These are phyloP conservation scores for Chelonia mydas DNA, from an alignment of 2,797 vertebrate genomes.

Conservation along the genomic window DNA sequence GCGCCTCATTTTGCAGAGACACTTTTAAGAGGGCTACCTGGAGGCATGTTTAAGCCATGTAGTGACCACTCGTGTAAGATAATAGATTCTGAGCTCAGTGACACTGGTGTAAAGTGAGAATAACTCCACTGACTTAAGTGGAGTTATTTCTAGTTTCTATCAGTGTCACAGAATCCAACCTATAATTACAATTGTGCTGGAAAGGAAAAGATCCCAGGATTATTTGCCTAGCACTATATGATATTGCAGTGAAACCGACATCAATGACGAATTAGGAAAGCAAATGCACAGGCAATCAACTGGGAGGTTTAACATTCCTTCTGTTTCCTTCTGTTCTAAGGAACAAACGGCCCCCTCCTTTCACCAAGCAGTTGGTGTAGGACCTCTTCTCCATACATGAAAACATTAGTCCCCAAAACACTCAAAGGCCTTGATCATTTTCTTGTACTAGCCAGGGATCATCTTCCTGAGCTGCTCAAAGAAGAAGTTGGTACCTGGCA, in stretches of 20 bases:
- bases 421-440: not conserved
- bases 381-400: not conserved
- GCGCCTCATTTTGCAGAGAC: not conserved
- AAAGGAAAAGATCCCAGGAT: not conserved
- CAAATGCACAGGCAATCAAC: not conserved
- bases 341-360: not conserved
- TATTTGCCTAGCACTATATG: not conserved
- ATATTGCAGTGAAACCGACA: not conserved
- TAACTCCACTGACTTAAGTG: conserved; percentile 11
- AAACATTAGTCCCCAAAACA: not conserved
- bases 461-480: not conserved
- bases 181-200: not conserved
- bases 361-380: not conserved
- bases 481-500: not conserved
- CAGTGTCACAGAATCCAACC: not conserved
- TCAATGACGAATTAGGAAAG: not conserved
- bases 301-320: fast-evolving
- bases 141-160: not conserved
- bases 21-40: conserved; percentile 16
- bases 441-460: not conserved
- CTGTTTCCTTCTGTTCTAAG: not conserved
- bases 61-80: conserved; percentile 14
- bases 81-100: conserved; percentile 2
- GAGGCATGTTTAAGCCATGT: not conserved
- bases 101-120: conserved; percentile 26